Conservation (phyloP, 1,140 invertebrate genomes). For the Temnothorax nylanderi region DNA sequence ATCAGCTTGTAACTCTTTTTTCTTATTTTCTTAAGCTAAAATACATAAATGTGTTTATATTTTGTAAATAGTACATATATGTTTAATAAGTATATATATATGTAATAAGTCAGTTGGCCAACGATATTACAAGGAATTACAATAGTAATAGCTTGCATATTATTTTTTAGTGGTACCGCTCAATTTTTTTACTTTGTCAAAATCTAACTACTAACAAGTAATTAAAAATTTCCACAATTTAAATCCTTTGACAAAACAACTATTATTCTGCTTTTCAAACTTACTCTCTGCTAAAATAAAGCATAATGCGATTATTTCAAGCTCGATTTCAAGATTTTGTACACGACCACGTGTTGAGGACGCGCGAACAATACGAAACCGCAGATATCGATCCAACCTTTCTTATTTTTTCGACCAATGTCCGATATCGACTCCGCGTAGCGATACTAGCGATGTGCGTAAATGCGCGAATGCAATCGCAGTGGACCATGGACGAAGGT, state of each 20-base stretch:
- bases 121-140: not conserved
- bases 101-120: not conserved
- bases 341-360: not conserved
- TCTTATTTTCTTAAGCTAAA: not conserved
- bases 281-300: not conserved
- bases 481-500: conserved; percentile 44
- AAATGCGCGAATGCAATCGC: conserved; percentile 45
- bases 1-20: not conserved
- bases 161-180: not conserved
- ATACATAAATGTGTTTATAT: not conserved
- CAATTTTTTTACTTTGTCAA: not conserved
- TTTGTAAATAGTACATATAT: not conserved
- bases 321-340: not conserved
- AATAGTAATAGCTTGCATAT: not conserved
- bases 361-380: not conserved
- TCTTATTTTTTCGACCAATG: conserved; percentile 19
- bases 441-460: conserved; percentile 21
- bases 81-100: too few species aligned
- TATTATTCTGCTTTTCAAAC: not conserved
- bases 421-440: conserved; percentile 8
- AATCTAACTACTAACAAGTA: not conserved
- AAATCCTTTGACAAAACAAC: not conserved
- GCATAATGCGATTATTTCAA: not conserved
- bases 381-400: not conserved
- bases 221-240: not conserved